A percentile compares a stretch with the other conserved stretches of the same genome.
Evolutionary conservation across 2,797 vertebrate species (phyloP).

Genomic region (Scarus forsteni): DNA sequence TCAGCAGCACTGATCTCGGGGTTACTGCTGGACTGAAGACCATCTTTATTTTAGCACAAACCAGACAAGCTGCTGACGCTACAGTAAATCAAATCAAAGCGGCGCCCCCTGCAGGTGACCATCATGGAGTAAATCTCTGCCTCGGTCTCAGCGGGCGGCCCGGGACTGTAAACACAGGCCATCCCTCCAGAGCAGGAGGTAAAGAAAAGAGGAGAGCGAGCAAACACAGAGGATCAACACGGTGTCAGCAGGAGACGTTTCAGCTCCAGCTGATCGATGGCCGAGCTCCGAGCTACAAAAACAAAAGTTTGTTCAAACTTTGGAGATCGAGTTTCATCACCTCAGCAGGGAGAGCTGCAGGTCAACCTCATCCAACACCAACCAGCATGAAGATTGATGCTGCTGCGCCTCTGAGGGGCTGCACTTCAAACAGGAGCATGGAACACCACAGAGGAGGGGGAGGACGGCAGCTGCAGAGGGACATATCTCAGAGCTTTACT

Average conservation of each 20-base stretch:
- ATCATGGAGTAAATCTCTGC: constrained; percentile 48
- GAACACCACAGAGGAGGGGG: constrained; percentile 24
- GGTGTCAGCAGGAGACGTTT: constrained; percentile 62
- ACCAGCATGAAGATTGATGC: constrained; percentile 86
- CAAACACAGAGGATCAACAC: constrained; percentile 46
- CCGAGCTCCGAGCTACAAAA: constrained; percentile 78
- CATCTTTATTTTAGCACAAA: constrained; percentile 65
- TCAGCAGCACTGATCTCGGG: constrained; percentile 20
- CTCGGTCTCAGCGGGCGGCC: constrained; percentile 53
- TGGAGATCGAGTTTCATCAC: constrained; percentile 89
- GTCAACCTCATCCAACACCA: constrained; percentile 41
- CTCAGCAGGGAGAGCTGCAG: constrained; percentile 56
- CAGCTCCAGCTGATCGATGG: constrained; percentile 75
- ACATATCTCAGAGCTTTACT: constrained; percentile 8
- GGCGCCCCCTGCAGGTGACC: constrained; percentile 31
- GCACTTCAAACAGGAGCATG: constrained; percentile 47
- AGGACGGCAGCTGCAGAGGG: constrained; percentile 3
- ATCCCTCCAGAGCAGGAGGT: constrained; percentile 17
- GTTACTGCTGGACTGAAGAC: constrained; percentile 25
- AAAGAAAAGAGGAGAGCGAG: constrained; percentile 37
- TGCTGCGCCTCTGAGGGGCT: constrained; percentile 84
- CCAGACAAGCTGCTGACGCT: constrained; percentile 59
- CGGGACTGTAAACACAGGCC: constrained; percentile 34
- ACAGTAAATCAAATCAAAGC: constrained; percentile 72
- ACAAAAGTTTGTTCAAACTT: constrained; percentile 78